phyloP scores from a whole-genome alignment of 2,797 vertebrate genomes.

The Bryconaethiops microstoma region DNA sequence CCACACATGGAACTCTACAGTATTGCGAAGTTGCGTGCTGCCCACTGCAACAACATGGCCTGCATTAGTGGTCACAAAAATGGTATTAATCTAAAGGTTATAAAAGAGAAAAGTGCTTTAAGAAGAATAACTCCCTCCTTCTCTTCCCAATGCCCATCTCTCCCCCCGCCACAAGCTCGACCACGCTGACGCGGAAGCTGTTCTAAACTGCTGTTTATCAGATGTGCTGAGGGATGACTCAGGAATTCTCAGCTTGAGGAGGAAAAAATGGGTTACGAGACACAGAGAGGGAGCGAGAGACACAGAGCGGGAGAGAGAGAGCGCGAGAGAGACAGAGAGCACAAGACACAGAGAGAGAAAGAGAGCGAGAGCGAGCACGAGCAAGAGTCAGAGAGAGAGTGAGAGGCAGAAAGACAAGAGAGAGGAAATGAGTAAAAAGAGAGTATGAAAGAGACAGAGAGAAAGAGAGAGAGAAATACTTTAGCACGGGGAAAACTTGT shows the following conservation, averaged over 20 bases:
- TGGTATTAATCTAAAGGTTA: conserved; percentile 21
- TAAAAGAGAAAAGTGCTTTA: conserved; percentile 39
- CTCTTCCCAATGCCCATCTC: background rate
- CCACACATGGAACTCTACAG: conserved; percentile 7
- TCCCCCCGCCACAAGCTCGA: background rate
- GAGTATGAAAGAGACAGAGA: background rate
- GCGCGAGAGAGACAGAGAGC: conserved; percentile 5
- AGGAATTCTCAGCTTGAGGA: conserved; percentile 34
- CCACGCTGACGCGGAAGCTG: conserved; percentile 16
- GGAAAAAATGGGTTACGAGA: background rate
- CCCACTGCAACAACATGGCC: conserved; percentile 3
- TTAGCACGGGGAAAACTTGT: too few relatives aligned
- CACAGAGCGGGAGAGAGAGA: background rate
- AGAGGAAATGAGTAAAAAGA: conserved; percentile 18
- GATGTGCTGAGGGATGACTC: conserved; percentile 42
- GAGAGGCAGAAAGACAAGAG: conserved; percentile 1
- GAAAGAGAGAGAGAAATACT: conserved; percentile 1
- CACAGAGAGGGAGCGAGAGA: background rate
- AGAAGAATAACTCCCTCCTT: background rate
- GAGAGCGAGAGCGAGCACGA: background rate
- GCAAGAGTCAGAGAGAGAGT: background rate
- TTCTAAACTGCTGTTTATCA: conserved; percentile 41
- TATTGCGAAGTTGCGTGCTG: background rate
- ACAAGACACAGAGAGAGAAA: background rate
- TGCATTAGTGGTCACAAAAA: conserved; percentile 23